Conservation (phyloP, 2,888 invertebrate genomes). For the Andrena bicolor region DNA sequence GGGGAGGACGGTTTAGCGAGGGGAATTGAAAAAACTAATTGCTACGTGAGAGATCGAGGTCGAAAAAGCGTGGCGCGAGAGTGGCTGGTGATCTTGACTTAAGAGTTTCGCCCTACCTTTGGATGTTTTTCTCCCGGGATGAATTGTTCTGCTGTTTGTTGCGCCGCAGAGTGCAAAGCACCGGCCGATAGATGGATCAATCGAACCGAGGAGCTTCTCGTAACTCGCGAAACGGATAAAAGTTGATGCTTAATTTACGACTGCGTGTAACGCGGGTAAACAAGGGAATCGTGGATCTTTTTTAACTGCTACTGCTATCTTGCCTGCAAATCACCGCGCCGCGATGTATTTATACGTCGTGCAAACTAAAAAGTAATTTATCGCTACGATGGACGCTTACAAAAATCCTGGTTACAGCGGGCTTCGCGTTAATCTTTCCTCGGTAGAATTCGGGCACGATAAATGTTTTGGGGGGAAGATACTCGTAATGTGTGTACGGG, state of each 20-base stretch:
- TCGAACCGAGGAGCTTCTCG: background rate
- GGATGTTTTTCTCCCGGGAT: background rate
- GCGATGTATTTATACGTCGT: slow-evolving; percentile 18
- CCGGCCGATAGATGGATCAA: background rate
- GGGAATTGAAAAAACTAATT: slow-evolving; percentile 62
- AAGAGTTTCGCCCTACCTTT: background rate
- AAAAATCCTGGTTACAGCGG: slow-evolving; percentile 26
- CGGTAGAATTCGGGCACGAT: slow-evolving; percentile 17
- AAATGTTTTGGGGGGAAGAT: background rate
- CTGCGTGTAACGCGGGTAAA: background rate
- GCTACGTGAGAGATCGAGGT: background rate
- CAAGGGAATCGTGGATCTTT: slow-evolving; percentile 25
- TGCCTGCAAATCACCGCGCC: slow-evolving; percentile 18
- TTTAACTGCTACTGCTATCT: slow-evolving; percentile 27
- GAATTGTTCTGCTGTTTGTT: background rate
- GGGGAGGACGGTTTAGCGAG: background rate
- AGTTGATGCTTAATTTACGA: slow-evolving; percentile 35
- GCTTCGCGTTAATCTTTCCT: slow-evolving; percentile 27
- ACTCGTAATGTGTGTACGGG: slow-evolving; percentile 3
- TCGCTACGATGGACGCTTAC: slow-evolving; percentile 21
- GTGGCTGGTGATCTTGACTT: too few species aligned
- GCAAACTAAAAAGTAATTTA: slow-evolving; percentile 31
- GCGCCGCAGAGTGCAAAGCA: background rate
- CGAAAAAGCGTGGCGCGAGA: background rate
- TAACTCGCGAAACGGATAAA: slow-evolving; percentile 3